Conservation (phyloP, 2,113 vertebrate genomes). For the Opisthocomus hoazin region DNA sequence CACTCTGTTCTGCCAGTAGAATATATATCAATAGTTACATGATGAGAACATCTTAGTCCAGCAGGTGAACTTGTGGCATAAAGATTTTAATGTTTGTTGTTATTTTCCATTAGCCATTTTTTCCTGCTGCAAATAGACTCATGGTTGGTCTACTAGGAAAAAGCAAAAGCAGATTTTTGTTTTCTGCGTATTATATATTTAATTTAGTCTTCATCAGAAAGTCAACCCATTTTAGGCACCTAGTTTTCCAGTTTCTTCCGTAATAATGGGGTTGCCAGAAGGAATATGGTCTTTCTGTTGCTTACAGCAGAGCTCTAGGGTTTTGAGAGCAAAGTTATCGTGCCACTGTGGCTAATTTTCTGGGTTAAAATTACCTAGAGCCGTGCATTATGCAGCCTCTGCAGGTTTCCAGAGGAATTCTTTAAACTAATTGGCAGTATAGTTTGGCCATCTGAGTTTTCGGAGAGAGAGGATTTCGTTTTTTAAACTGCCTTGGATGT, state of each 20-base stretch:
- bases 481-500: not conserved
- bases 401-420: not conserved
- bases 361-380: not conserved
- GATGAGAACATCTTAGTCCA: not conserved
- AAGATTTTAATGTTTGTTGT: not conserved
- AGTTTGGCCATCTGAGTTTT: not conserved
- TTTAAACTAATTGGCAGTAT: not conserved
- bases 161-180: not conserved
- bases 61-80: not conserved
- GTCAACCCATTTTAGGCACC: not conserved
- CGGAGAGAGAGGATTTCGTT: not conserved
- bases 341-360: not conserved
- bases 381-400: not conserved
- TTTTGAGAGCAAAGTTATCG: not conserved
- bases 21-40: not conserved
- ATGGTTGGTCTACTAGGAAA: not conserved
- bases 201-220: not conserved
- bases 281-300: not conserved
- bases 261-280: not conserved
- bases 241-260: not conserved
- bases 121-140: not conserved
- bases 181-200: not conserved
- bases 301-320: not conserved
- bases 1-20: not conserved
- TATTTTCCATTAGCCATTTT: not conserved